phyloP scores from a whole-genome alignment of 1,140 invertebrate species.

The Drosophila truncata region DNA sequence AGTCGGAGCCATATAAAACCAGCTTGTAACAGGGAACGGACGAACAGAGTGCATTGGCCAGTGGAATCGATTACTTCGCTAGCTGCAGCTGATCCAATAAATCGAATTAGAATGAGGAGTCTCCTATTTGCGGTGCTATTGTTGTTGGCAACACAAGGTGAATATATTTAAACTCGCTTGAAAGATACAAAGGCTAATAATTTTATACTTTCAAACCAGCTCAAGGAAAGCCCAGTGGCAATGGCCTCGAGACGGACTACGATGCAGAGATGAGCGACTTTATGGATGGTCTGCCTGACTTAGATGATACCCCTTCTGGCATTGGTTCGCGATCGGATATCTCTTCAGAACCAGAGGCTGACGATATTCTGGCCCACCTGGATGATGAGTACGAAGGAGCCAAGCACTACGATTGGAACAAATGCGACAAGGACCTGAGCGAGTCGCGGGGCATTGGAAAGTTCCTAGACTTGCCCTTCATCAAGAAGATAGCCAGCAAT shows the following conservation, averaged over 20 bases:
- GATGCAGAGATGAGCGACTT: conserved; percentile 64
- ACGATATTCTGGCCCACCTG: conserved; percentile 45
- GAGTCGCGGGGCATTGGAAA: conserved; percentile 56
- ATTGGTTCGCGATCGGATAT: conserved; percentile 48
- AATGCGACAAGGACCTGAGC: conserved; percentile 74
- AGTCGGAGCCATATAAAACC: conserved; percentile 43
- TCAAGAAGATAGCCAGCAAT: conserved; percentile 72
- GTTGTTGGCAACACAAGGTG: conserved; percentile 36
- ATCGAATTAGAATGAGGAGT: conserved; percentile 33
- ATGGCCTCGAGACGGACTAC: conserved; percentile 36
- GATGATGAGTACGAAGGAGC: conserved; percentile 67
- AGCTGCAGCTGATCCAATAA: conserved; percentile 49
- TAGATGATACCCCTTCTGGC: conserved; percentile 29
- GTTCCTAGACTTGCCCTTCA: conserved; percentile 68
- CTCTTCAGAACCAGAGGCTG: conserved; percentile 38
- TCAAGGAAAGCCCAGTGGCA: conserved; percentile 35
- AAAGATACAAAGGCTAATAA: background rate
- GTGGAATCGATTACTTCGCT: conserved; percentile 28
- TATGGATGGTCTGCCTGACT: conserved; percentile 48
- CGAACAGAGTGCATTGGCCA: conserved; percentile 57
- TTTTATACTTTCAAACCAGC: conserved; percentile 9
- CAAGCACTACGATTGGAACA: conserved; percentile 61
- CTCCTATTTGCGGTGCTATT: conserved; percentile 37
- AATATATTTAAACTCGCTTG: background rate
- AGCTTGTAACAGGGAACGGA: conserved; percentile 10